A percentile compares a stretch with the other conserved stretches of the same genome.
These are phyloP conservation scores for Bembecia ichneumoniformis DNA, from an alignment of 2,888 invertebrate species.

Conservation along the genomic window DNA sequence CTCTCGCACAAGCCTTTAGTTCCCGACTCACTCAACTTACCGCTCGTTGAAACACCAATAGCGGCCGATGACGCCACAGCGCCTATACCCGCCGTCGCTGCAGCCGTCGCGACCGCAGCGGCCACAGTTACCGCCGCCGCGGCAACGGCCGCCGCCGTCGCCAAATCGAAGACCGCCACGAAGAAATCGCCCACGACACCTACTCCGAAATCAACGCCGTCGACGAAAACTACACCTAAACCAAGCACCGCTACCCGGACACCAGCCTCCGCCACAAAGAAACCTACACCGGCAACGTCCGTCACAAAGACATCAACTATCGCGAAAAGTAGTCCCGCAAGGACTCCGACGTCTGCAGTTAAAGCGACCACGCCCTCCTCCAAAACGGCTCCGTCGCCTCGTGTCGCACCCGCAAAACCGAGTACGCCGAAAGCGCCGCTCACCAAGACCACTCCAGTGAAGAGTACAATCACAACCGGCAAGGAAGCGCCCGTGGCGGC, in stretches of 20 bases:
- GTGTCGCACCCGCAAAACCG: constrained; percentile 18
- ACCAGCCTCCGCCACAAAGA: constrained; percentile 19
- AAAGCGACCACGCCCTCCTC: constrained; percentile 9
- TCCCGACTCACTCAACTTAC: constrained; percentile 11
- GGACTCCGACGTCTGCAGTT: constrained; percentile 16
- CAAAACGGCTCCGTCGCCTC: constrained; percentile 14
- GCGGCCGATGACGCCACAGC: constrained; percentile 18
- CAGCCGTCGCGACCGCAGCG: constrained; percentile 22
- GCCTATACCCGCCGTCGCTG: constrained; percentile 19
- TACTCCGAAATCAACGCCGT: constrained; percentile 18
- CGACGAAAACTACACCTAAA: constrained; percentile 17
- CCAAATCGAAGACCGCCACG: constrained; percentile 19
- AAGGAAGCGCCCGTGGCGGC: constrained; percentile 20
- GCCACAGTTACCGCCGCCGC: constrained; percentile 33
- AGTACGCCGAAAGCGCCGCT: constrained; percentile 16
- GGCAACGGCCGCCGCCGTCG: constrained; percentile 25
- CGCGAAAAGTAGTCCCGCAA: constrained; percentile 11
- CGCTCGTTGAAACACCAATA: constrained; percentile 10
- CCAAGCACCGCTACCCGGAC: constrained; percentile 9
- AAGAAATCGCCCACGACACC: constrained; percentile 14
- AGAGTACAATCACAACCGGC: constrained; percentile 15
- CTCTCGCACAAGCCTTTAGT: constrained; percentile 13
- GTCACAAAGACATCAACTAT: constrained; percentile 6
- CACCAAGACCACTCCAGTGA: constrained; percentile 14
- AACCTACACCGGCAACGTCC: constrained; percentile 5